phyloP scores from a whole-genome alignment of 2,797 vertebrate species.

The Lagorchestes hirsutus region DNA sequence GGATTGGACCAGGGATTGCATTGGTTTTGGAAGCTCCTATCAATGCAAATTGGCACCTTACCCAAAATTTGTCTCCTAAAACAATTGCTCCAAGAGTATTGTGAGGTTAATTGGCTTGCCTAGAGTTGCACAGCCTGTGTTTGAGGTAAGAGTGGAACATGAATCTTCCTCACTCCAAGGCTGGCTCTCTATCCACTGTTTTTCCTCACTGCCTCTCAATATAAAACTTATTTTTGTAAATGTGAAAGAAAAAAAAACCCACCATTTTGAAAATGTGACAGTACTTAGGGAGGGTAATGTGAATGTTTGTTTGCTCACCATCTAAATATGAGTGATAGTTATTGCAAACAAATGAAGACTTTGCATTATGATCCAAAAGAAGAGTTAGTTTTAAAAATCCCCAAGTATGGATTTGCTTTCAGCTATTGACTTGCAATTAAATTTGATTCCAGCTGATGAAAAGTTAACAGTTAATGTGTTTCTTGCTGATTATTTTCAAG shows the following conservation, averaged over 20 bases:
- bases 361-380: not conserved
- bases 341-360: not conserved
- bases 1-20: not conserved
- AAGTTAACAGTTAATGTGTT: not conserved
- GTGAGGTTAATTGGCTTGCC: not conserved
- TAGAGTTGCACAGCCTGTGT: not conserved
- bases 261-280: not conserved
- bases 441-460: not conserved
- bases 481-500: constrained; percentile 15
- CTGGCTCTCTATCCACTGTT: not conserved
- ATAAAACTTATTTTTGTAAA: not conserved
- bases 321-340: not conserved
- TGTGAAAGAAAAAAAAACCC: not conserved
- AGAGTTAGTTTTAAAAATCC: fast-evolving
- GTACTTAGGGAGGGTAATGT: not conserved
- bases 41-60: not conserved
- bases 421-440: not conserved
- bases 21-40: not conserved
- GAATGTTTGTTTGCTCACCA: not conserved
- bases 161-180: not conserved
- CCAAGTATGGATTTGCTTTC: not conserved
- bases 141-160: not conserved
- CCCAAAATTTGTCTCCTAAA: not conserved
- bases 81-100: not conserved
- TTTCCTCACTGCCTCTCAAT: not conserved